Evolutionary conservation across 1,140 invertebrate genomes (phyloP), one percentile per base, ranked within the genome.

Genomic region (Gonatopus flavifemur): DNA sequence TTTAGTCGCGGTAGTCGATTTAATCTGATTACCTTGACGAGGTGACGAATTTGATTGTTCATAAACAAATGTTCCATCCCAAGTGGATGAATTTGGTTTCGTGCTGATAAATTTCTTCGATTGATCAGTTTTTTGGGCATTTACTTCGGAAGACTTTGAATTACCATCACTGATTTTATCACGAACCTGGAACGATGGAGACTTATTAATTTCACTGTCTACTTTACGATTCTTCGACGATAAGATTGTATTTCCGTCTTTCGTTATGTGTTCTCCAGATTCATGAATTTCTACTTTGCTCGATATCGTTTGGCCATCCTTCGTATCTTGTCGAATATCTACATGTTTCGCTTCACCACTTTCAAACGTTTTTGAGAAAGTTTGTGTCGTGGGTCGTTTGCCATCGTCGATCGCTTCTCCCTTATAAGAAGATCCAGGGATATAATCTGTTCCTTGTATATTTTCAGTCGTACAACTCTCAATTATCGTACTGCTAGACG

Each of bases 11-110:
- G n/a, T n/a, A n/a, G n/a, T n/a, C n/a, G n/a, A n/a, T n/a, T n/a
- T n/a, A n/a, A n/a, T n/a, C n/a, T n/a, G n/a, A n/a, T n/a, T n/a
- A n/a, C n/a, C n/a, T 28, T 28, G 6, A 7, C 9, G 47, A 7
- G 7, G 35, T 43, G n/a, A 25, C 12, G 0, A 70, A 49, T 49
- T 76, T 75, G n/a, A n/a, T n/a, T n/a, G n/a, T 59, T 81, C 80
- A 9, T 58, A 48, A 7, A 80, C 58, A 32, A 82, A 81, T 40
- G 72, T 78, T 0, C 80, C 80, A 35, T 82, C 80, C 79, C 80
- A 82, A 3, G 74, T 63, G 0, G 80, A 80, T 42, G 79, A 72
- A 3, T 77, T 77, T 24, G 73, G 76, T 19, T 67, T 70, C 13
- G 48, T 49, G 3, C 38, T 10, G 8, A 15, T 42, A 9, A 32